Percentiles rank a stretch among this genome's conserved stretches.
phyloP scores from a whole-genome alignment of 2,797 vertebrate genomes.

The Rhinophrynus dorsalis region DNA sequence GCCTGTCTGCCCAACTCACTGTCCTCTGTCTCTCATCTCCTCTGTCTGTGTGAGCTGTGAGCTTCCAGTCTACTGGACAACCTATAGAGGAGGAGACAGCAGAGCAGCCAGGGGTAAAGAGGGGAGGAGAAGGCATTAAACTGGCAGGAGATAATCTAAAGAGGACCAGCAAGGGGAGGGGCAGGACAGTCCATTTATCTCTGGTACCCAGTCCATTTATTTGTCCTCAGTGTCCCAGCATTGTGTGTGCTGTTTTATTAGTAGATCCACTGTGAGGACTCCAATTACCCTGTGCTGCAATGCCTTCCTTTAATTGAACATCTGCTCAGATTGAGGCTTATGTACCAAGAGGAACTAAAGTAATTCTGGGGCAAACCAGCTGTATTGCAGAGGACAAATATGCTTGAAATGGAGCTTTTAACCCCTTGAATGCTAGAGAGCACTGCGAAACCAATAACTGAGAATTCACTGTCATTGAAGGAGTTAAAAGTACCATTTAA shows the following conservation, averaged over 20 bases:
- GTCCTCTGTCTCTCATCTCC: slow-evolving; percentile 14
- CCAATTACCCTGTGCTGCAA: slow-evolving; percentile 12
- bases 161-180: slow-evolving; percentile 11
- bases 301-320: slow-evolving; percentile 28
- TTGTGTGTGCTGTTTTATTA: slow-evolving; percentile 28
- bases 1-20: slow-evolving; percentile 2
- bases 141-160: slow-evolving; percentile 14
- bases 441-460: no score
- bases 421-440: no score
- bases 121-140: slow-evolving; percentile 42
- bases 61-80: slow-evolving; percentile 19
- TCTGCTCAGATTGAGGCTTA: no score
- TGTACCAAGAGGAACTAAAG: no score
- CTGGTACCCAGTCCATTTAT: slow-evolving; percentile 35
- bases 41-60: slow-evolving; percentile 8
- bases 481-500: no score
- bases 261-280: slow-evolving; percentile 6
- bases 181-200: slow-evolving; percentile 35
- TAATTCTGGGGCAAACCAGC: no score
- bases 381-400: no score
- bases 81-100: slow-evolving; percentile 31
- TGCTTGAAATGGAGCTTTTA: no score
- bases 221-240: slow-evolving; percentile 22
- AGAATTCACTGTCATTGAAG: no score
- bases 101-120: slow-evolving; percentile 14